Percentiles rank a stretch among this genome's conserved stretches.
phyloP scores from a whole-genome alignment of 2,888 invertebrate genomes.

The Plagodis dolabraria region DNA sequence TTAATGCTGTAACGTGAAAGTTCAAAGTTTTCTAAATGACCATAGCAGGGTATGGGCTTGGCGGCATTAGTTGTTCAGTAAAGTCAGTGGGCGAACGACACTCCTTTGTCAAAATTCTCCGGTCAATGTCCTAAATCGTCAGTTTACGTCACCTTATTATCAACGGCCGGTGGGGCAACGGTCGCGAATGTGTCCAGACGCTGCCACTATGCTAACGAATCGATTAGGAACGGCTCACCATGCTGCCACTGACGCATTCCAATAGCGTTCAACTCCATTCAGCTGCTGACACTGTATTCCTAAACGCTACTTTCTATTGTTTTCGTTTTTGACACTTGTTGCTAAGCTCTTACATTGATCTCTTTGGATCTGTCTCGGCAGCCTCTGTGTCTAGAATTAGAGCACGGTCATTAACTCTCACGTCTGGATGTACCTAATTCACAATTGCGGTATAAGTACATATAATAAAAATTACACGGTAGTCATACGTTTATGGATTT shows the following conservation, averaged over 20 bases:
- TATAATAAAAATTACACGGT: slow-evolving; percentile 31
- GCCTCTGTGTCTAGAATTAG: slow-evolving; percentile 23
- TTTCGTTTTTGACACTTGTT: slow-evolving; percentile 31
- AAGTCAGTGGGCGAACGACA: slow-evolving; percentile 45
- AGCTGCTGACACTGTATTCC: slow-evolving; percentile 38
- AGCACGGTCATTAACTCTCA: slow-evolving; percentile 24
- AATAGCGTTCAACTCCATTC: slow-evolving; percentile 53
- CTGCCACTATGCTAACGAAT: slow-evolving; percentile 64
- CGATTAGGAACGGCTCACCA: slow-evolving; percentile 64
- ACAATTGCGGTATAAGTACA: slow-evolving; percentile 21
- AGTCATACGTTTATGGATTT: slow-evolving; percentile 22
- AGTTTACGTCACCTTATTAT: slow-evolving; percentile 67
- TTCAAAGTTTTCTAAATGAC: slow-evolving; percentile 30
- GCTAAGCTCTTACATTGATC: slow-evolving; percentile 22
- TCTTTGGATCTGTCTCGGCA: slow-evolving; percentile 20
- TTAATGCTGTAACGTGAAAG: slow-evolving; percentile 24
- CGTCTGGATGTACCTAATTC: slow-evolving; percentile 20
- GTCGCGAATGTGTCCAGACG: slow-evolving; percentile 61
- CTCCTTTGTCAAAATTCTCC: slow-evolving; percentile 56
- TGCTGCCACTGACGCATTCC: slow-evolving; percentile 45
- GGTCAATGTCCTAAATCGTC: slow-evolving; percentile 69
- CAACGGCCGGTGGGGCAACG: slow-evolving; percentile 41
- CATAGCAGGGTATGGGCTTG: slow-evolving; percentile 20
- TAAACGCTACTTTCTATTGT: slow-evolving; percentile 40
- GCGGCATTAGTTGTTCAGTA: slow-evolving; percentile 12